Conservation (phyloP, 2,113 vertebrate genomes). For the human (Homo sapiens) region GRCh38 chr1:149096501-149097000, state of each 20-base stretch:
- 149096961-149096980: neutral
- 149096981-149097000: neutral
- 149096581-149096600: neutral
- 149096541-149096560: neutral
- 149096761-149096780: neutral
- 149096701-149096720: no score
- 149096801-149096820: neutral
- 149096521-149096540: neutral
- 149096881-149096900: neutral
- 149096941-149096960: no score
- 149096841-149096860: neutral
- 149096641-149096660: neutral
- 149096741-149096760: neutral
- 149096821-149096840: no score
- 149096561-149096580: neutral
- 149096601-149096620: neutral
- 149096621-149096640: neutral
- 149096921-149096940: neutral
- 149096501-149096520: neutral
- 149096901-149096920: neutral
- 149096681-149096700: neutral
- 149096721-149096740: no score
- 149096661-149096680: neutral
- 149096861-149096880: neutral
- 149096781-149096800: neutral